Conservation (phyloP, 2,888 invertebrate species). For the Drepana falcataria region DNA sequence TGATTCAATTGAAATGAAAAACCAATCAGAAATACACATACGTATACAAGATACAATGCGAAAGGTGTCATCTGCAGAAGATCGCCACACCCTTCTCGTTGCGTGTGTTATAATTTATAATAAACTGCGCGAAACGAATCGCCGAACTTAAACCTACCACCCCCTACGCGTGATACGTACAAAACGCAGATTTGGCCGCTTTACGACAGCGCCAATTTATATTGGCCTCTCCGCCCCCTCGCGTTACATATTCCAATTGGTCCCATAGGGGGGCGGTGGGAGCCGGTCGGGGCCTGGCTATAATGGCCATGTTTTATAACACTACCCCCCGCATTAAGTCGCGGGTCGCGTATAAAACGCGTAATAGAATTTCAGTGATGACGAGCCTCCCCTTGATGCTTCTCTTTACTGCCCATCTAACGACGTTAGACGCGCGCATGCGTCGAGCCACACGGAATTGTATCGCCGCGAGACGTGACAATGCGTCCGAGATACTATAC, state of each 20-base stretch:
- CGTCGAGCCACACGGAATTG: slow-evolving; percentile 42
- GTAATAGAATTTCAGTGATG: slow-evolving; percentile 75
- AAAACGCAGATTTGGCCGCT: slow-evolving; percentile 63
- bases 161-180: slow-evolving; percentile 25
- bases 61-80: slow-evolving; percentile 25
- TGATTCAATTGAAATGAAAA: too few species aligned
- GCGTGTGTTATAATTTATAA: slow-evolving; percentile 68
- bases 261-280: slow-evolving; percentile 34
- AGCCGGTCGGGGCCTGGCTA: slow-evolving; percentile 50
- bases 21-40: too few species aligned
- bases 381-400: slow-evolving; percentile 46
- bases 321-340: slow-evolving; percentile 60
- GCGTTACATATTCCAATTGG: slow-evolving; percentile 27
- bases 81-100: slow-evolving; percentile 43
- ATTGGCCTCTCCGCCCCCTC: slow-evolving; percentile 27
- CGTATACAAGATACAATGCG: slow-evolving; percentile 6
- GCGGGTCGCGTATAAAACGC: slow-evolving; percentile 69
- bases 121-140: slow-evolving; percentile 74
- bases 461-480: slow-evolving; percentile 37
- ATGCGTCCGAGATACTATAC: slow-evolving; percentile 35
- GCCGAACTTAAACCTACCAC: slow-evolving; percentile 40
- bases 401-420: slow-evolving; percentile 61
- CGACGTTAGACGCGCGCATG: slow-evolving; percentile 67
- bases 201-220: slow-evolving; percentile 44
- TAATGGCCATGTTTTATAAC: slow-evolving; percentile 65